Evolutionary conservation across 2,113 vertebrate genomes (phyloP), one percentile per base, ranked within the genome.

Genomic region (Callipepla squamata): DNA sequence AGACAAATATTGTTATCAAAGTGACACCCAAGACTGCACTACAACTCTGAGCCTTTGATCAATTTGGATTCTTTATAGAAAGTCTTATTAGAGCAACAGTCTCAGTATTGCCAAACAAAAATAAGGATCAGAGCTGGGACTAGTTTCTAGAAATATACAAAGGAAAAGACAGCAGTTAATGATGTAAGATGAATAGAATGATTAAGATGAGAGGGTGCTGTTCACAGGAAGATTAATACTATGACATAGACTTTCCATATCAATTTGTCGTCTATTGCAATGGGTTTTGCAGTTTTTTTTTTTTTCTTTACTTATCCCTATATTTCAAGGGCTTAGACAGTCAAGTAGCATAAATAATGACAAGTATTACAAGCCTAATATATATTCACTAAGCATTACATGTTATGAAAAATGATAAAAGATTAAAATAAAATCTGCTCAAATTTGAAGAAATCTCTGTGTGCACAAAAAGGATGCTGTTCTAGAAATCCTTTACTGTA

Each of bases 361-460:
- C 30, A 48, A 72, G 88, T 28, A 9, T 51, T 62, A 58, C 14
- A 53, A 61, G 26, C 1, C 2, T 4, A 72, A 9, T 40, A 55
- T 1, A 1, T 48, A 26, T 3, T 2, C 14, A 25, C 5, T 17
- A 62, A 18, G 9, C 55, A 66, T 69, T 48, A 9, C 1, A 40
- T 13, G 10, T 5, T 63, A 76, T 38, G 13, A 83, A 74, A 83
- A 68, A 36, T 13, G 34, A 45, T 34, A 70, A 51, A 23, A 65
- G 13, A 51, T 72, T 13, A 59, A 69, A 68, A 26, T 6, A 30
- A 75, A 80, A 61, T 42, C 5, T 32, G 2, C 36, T 75, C 11
- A 1, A 85, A 50, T 5, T 59, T 57, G 28, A 79, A 58, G 8
- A 81, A 23, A 8, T 20, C 5, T 44, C 22, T 25, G 8, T 14